Conservation (phyloP, 2,888 invertebrate genomes). For the Hoplodrina blanda region DNA sequence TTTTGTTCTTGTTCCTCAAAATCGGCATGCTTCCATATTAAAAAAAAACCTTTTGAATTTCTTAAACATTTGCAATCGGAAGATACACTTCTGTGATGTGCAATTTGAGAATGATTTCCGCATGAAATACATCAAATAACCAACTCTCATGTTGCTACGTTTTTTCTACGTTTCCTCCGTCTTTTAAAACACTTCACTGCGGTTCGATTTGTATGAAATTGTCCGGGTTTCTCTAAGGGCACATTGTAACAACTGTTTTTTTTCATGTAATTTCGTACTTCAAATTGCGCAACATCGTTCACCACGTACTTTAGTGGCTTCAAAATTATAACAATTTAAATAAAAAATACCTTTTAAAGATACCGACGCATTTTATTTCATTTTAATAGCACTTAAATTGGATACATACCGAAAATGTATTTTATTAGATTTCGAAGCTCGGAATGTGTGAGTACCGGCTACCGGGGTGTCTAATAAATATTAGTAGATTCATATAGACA, state of each 20-base stretch:
- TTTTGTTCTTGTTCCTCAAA: conserved; percentile 59
- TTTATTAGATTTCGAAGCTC: conserved; percentile 50
- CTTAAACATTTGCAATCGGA: conserved; percentile 78
- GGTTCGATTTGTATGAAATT: conserved; percentile 73
- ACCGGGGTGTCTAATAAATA: conserved; percentile 56
- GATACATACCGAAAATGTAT: conserved; percentile 45
- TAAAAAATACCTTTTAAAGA: conserved; percentile 67
- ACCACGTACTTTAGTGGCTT: conserved; percentile 74
- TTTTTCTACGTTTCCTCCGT: conserved; percentile 79
- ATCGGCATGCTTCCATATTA: conserved; percentile 51
- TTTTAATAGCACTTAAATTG: conserved; percentile 60
- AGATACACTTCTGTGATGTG: conserved; percentile 81
- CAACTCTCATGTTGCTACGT: conserved; percentile 79
- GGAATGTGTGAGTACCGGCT: conserved; percentile 53
- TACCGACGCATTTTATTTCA: conserved; percentile 64
- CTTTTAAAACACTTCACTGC: conserved; percentile 75
- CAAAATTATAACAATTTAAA: conserved; percentile 57
- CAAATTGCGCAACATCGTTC: conserved; percentile 69
- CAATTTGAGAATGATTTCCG: conserved; percentile 90
- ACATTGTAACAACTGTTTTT: conserved; percentile 61
- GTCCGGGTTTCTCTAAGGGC: conserved; percentile 61
- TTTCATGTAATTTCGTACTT: conserved; percentile 66
- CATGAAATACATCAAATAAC: conserved; percentile 84
- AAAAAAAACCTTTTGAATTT: conserved; percentile 63
- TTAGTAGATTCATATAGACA: conserved; percentile 40